phyloP scores from a whole-genome alignment of 2,797 vertebrate genomes.

The Pipistrellus pipistrellus region DNA sequence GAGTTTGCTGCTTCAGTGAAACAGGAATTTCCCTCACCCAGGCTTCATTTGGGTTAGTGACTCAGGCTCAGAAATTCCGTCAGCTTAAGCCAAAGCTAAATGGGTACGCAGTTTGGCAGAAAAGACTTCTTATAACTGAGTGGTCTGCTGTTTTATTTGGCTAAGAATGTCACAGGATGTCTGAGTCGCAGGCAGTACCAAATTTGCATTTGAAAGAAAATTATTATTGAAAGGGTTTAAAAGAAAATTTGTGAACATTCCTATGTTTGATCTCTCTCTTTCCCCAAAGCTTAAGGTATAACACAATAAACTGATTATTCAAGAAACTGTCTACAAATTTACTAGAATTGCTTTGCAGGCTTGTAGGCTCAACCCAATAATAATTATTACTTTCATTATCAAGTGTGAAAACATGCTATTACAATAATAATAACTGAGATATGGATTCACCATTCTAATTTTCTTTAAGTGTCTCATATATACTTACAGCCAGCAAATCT shows the following conservation, averaged over 20 bases:
- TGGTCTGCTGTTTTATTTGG: slow-evolving; percentile 39
- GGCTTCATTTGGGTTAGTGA: slow-evolving; percentile 70
- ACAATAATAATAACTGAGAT: not conserved
- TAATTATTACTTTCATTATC: not conserved
- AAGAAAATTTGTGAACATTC: slow-evolving; percentile 47
- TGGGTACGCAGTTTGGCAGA: slow-evolving; percentile 28
- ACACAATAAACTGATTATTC: not conserved
- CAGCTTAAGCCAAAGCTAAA: slow-evolving; percentile 45
- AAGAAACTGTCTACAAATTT: slow-evolving; percentile 22
- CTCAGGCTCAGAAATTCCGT: slow-evolving; percentile 44
- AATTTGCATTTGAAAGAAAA: slow-evolving; percentile 74
- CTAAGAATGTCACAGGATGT: slow-evolving; percentile 69
- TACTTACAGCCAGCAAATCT: not conserved
- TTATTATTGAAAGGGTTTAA: slow-evolving; percentile 44
- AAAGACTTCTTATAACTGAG: slow-evolving; percentile 67
- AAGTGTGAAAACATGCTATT: not conserved
- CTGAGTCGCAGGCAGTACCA: not conserved
- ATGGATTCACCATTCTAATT: not conserved
- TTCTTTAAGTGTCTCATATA: not conserved
- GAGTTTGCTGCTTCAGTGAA: slow-evolving; percentile 50
- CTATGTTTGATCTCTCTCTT: not conserved
- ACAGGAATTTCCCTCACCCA: slow-evolving; percentile 66
- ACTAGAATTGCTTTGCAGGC: not conserved
- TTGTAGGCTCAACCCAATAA: not conserved
- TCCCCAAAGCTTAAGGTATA: not conserved